These are phyloP conservation scores for Podiceps cristatus DNA, from an alignment of 2,113 vertebrate species.

Conservation along the genomic window DNA sequence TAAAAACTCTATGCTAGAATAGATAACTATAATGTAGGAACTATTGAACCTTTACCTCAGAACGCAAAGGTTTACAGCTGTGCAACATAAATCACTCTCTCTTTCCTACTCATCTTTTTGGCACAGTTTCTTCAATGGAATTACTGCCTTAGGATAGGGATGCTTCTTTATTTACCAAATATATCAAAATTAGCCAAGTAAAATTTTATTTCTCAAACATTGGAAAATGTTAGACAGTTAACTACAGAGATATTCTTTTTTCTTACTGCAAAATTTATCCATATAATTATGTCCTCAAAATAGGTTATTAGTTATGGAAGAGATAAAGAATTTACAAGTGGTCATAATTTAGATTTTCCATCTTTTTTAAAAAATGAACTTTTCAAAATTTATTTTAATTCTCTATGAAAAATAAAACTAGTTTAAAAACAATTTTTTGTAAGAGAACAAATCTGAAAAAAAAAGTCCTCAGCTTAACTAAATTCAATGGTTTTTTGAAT, in stretches of 20 bases:
- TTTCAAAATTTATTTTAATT: neutral
- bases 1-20: neutral
- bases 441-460: neutral
- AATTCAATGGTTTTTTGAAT: neutral
- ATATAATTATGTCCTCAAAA: neutral
- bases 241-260: neutral
- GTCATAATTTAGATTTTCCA: neutral
- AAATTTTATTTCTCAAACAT: neutral
- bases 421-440: neutral
- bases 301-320: neutral
- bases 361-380: accelerated
- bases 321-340: neutral
- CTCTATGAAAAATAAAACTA: neutral
- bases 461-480: accelerated
- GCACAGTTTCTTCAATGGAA: neutral
- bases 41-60: neutral
- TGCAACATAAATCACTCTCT: neutral
- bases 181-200: neutral
- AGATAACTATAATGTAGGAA: neutral
- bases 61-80: neutral
- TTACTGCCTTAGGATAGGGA: neutral
- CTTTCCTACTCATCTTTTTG: neutral
- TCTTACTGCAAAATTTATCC: neutral
- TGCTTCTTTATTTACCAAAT: neutral
- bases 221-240: neutral